Conservation (phyloP, 2,797 vertebrate species). For the Platyrinchus mystaceus region DNA sequence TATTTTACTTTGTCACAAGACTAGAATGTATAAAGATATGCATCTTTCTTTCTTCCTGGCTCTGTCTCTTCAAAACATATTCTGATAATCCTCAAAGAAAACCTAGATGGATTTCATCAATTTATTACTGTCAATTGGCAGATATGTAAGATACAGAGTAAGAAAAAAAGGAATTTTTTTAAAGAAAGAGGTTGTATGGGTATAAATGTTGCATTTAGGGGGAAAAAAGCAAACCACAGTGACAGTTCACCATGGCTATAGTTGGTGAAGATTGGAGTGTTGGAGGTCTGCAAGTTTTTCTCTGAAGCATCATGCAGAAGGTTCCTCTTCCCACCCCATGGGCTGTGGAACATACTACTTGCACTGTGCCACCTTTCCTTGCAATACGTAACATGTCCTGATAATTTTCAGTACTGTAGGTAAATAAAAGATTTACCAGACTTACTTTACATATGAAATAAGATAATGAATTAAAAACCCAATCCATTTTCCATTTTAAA, state of each 20-base stretch:
- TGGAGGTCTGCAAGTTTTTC: neutral
- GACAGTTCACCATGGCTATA: neutral
- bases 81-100: neutral
- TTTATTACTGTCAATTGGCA: neutral
- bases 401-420: neutral
- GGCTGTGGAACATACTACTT: no score
- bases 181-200: neutral
- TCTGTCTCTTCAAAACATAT: neutral
- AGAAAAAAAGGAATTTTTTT: neutral
- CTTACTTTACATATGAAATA: neutral
- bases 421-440: neutral
- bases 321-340: neutral
- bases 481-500: neutral
- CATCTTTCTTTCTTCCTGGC: neutral
- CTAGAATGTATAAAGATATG: slow-evolving; percentile 29
- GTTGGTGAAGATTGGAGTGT: neutral
- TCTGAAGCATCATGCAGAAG: neutral
- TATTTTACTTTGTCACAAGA: slow-evolving; percentile 19
- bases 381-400: neutral
- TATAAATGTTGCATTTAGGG: neutral
- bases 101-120: neutral
- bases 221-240: neutral
- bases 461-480: neutral
- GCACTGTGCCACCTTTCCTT: neutral
- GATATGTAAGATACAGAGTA: neutral